Conservation (phyloP, 2,888 invertebrate species). For the Tinea trinotella region DNA sequence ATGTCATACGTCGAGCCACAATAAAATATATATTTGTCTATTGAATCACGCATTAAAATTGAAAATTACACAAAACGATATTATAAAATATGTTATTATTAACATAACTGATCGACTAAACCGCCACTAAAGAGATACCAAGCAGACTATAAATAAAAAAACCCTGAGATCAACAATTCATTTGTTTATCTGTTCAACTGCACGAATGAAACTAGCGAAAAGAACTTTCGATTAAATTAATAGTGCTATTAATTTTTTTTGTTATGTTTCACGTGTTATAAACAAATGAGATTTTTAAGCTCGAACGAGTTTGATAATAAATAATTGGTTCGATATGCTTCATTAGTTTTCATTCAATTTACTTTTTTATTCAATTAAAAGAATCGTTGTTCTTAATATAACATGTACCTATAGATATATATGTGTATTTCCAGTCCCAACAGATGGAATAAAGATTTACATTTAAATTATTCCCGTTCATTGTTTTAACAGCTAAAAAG, state of each 20-base stretch:
- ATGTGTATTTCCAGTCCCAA: neutral
- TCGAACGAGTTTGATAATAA: conserved; percentile 30
- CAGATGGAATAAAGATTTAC: conserved; percentile 8
- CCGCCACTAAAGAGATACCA: too few species aligned
- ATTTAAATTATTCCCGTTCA: conserved; percentile 10
- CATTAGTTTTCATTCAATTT: conserved; percentile 40
- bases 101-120: too few species aligned
- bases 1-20: too few species aligned
- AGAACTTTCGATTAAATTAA: conserved; percentile 65
- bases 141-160: too few species aligned
- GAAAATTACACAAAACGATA: too few species aligned
- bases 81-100: too few species aligned
- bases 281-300: conserved; percentile 40
- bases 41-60: too few species aligned
- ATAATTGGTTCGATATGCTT: conserved; percentile 49
- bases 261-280: conserved; percentile 37
- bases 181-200: conserved; percentile 64
- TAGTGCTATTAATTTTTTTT: conserved; percentile 42
- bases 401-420: neutral
- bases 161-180: conserved; percentile 63
- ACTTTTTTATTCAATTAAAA: conserved; percentile 12
- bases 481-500: conserved; percentile 12
- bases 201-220: conserved; percentile 65
- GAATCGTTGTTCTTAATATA: neutral
- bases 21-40: too few species aligned